These are phyloP conservation scores for Masticophis lateralis DNA, from an alignment of 2,797 vertebrate genomes.

Conservation along the genomic window DNA sequence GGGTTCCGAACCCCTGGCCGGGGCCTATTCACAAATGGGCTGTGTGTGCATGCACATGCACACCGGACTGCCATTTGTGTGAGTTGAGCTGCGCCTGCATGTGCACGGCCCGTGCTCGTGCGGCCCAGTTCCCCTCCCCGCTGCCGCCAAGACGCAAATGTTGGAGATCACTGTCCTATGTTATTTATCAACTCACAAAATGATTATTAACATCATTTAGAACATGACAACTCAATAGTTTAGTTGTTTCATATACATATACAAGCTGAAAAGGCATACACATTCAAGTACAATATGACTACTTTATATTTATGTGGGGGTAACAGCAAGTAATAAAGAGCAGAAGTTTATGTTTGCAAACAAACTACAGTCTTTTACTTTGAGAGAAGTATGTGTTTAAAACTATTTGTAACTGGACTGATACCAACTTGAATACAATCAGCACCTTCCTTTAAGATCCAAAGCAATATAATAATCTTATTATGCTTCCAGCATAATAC, in stretches of 20 bases:
- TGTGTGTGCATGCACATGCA: no score
- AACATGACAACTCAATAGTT: conserved; percentile 20
- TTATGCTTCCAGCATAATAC: not conserved
- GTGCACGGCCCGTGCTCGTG: no score
- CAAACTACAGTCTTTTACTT: not conserved
- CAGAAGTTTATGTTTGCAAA: not conserved
- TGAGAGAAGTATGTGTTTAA: not conserved
- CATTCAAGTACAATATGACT: not conserved
- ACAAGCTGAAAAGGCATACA: not conserved
- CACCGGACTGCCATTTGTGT: no score
- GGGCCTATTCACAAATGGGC: no score
- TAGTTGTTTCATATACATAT: conserved; percentile 12
- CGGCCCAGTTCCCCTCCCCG: no score
- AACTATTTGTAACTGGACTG: not conserved
- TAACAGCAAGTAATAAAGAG: not conserved
- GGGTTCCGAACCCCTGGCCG: no score
- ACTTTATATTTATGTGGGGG: not conserved
- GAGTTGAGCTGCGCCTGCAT: no score
- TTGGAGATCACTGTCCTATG: not conserved
- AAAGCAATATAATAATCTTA: no score
- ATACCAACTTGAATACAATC: not conserved
- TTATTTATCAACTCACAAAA: not conserved
- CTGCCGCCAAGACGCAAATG: no score
- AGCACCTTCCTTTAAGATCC: not conserved
- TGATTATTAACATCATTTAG: not conserved